Conservation (phyloP, 1,140 invertebrate genomes). For the Drosophila paulistorum region DNA sequence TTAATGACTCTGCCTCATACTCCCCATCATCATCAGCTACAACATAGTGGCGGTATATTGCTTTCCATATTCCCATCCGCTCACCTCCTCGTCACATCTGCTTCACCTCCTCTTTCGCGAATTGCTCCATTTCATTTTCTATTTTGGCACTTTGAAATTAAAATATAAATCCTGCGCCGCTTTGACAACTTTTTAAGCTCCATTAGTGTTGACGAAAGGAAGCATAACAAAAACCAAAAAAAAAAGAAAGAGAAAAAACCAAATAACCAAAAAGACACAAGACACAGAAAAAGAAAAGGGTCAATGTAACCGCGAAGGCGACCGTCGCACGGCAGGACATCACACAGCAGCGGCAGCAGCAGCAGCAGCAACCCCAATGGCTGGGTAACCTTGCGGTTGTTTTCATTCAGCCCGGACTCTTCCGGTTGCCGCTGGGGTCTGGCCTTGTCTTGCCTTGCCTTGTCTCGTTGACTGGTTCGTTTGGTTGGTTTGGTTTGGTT, state of each 20-base stretch:
- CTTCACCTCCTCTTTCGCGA: not conserved
- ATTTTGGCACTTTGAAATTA: constrained; percentile 77
- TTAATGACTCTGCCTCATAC: constrained; percentile 21
- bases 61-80: not conserved
- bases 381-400: constrained; percentile 55
- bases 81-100: not conserved
- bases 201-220: constrained; percentile 78
- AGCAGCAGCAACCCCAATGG: constrained; percentile 32
- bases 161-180: constrained; percentile 77
- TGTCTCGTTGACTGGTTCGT: not conserved
- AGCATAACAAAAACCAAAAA: constrained; percentile 41
- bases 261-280: constrained; percentile 11
- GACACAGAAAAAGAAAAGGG: constrained; percentile 29
- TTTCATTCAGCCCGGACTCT: constrained; percentile 37
- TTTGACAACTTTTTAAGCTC: constrained; percentile 81
- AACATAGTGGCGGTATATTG: not conserved
- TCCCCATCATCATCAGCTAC: too few species aligned
- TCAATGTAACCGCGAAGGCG: constrained; percentile 41
- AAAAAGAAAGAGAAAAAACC: too few species aligned
- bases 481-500: constrained; percentile 43
- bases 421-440: constrained; percentile 24
- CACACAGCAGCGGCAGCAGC: not conserved
- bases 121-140: constrained; percentile 70
- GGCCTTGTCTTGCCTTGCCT: constrained; percentile 41
- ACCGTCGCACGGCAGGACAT: constrained; percentile 54